These are phyloP conservation scores for Glyptemys insculpta DNA, from an alignment of 2,797 vertebrate species.

Conservation along the genomic window DNA sequence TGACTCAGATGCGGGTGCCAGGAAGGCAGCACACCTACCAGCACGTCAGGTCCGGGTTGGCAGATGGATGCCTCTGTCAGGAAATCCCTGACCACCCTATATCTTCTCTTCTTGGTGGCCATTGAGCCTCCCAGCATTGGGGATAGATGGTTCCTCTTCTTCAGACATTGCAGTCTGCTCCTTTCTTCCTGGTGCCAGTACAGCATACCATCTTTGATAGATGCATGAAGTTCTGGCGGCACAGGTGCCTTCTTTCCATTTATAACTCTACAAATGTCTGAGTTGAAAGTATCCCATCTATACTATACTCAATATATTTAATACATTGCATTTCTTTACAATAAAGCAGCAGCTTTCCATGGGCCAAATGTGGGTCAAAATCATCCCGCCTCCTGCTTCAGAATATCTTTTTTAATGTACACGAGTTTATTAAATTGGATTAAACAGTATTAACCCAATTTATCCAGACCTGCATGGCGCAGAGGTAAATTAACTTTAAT, in stretches of 20 bases:
- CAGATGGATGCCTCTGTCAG: background rate
- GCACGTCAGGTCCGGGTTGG: too few species aligned
- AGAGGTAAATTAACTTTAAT: background rate
- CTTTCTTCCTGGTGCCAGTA: background rate
- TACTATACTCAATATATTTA: background rate
- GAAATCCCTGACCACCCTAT: background rate
- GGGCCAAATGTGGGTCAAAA: background rate
- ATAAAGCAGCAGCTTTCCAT: background rate
- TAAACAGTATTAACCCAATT: background rate
- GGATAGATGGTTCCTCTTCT: background rate
- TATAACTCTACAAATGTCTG: background rate
- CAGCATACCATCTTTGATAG: background rate
- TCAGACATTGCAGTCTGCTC: background rate
- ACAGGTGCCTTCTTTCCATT: background rate
- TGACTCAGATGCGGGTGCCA: too few species aligned
- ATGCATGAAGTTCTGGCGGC: background rate
- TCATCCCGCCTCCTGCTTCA: background rate
- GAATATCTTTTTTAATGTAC: background rate
- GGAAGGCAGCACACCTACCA: too few species aligned
- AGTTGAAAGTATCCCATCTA: background rate
- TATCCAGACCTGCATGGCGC: background rate
- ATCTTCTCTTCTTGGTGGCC: background rate
- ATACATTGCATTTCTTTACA: background rate
- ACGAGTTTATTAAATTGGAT: background rate
- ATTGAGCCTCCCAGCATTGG: accelerated